Conservation (phyloP, 64 coral and sea anemone species). For the Trachythela sp. region DNA sequence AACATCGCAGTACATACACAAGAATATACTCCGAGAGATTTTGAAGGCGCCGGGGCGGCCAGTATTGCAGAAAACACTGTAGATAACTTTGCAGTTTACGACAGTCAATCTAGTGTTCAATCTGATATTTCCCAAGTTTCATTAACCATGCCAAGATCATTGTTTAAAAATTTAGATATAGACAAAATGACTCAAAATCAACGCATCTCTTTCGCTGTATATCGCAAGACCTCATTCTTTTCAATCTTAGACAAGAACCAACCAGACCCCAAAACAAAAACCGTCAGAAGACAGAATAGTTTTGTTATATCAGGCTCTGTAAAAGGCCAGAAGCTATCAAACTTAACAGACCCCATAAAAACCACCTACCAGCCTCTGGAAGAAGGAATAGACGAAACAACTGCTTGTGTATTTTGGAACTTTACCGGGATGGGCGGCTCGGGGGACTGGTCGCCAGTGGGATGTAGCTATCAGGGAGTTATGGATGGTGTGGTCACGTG, state of each 20-base stretch:
- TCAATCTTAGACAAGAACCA: not conserved
- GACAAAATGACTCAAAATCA: not conserved
- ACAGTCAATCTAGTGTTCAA: not conserved
- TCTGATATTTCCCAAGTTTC: not conserved
- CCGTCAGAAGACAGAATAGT: not conserved
- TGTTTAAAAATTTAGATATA: not conserved
- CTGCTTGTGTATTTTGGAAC: not conserved
- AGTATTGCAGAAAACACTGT: not conserved
- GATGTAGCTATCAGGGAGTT: not conserved
- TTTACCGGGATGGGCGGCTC: not conserved
- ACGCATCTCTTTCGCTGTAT: not conserved
- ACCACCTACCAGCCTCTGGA: not conserved
- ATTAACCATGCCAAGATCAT: not conserved
- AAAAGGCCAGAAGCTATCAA: not conserved
- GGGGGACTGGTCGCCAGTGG: not conserved
- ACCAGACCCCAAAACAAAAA: not conserved
- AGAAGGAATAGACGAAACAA: not conserved
- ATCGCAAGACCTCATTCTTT: not conserved
- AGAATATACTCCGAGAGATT: not conserved
- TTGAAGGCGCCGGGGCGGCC: not conserved
- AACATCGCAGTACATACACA: not conserved
- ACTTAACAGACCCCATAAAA: not conserved
- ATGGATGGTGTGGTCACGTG: not conserved
- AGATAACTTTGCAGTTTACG: not conserved
- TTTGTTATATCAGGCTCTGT: conserved; percentile 7